phyloP scores from a whole-genome alignment of 2,113 vertebrate species.

The Chlamydotis undulata region DNA sequence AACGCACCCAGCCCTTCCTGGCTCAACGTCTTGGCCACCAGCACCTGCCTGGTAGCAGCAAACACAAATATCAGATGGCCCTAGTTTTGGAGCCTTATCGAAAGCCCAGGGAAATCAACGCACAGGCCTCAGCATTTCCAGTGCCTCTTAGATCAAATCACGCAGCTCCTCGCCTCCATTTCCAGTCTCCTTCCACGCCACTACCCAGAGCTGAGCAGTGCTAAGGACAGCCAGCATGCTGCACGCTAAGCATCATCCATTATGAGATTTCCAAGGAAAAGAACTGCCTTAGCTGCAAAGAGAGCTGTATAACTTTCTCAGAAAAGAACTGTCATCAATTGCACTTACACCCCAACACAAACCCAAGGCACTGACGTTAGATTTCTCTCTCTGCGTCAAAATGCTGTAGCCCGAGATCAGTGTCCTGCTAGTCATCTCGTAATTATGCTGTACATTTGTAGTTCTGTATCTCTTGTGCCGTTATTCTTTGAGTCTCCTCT shows the following conservation, averaged over 20 bases:
- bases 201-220: background rate
- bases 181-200: background rate
- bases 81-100: background rate
- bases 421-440: rapidly evolving
- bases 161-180: background rate
- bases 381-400: background rate
- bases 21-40: background rate
- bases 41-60: background rate
- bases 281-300: background rate
- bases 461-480: background rate
- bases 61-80: rapidly evolving
- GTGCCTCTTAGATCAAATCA: background rate
- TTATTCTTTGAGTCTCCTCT: background rate
- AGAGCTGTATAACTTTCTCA: background rate
- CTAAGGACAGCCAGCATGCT: background rate
- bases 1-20: rapidly evolving
- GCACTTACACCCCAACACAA: background rate
- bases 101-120: background rate
- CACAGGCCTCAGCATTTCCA: background rate
- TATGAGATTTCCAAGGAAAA: background rate
- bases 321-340: background rate
- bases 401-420: background rate
- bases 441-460: background rate
- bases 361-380: background rate
- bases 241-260: background rate